phyloP scores from a whole-genome alignment of 2,888 invertebrate genomes.

The Cistogaster globosa region DNA sequence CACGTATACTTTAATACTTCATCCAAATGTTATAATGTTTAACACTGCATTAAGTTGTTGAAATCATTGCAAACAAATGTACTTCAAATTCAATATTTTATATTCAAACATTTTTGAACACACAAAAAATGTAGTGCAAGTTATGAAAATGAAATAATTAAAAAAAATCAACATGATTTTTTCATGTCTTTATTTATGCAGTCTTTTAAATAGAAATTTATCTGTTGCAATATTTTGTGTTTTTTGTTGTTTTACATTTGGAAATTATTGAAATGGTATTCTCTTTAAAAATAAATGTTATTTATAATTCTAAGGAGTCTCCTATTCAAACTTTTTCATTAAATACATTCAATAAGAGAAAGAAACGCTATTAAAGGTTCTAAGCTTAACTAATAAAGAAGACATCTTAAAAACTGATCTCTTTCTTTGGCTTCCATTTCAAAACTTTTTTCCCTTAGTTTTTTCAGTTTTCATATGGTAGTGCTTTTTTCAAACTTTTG shows the following conservation, averaged over 20 bases:
- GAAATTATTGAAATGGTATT: too few relatives aligned
- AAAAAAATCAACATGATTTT: conserved; percentile 2
- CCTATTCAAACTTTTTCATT: not conserved
- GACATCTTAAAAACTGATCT: too few relatives aligned
- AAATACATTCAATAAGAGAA: too few relatives aligned
- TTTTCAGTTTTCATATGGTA: too few relatives aligned
- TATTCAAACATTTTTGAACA: conserved; percentile 19
- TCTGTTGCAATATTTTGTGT: not conserved
- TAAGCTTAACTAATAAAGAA: too few relatives aligned
- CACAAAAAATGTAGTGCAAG: not conserved
- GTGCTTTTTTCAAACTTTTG: too few relatives aligned
- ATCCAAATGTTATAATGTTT: not conserved
- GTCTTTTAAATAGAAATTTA: not conserved
- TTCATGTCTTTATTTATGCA: not conserved
- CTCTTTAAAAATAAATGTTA: not conserved
- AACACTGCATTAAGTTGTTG: conserved; percentile 51
- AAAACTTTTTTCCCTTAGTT: too few relatives aligned
- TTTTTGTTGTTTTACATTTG: too few relatives aligned
- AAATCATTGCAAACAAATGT: conserved; percentile 51
- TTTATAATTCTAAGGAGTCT: not conserved
- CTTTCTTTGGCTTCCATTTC: too few relatives aligned
- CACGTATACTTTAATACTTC: not conserved
- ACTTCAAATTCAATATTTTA: conserved; percentile 50
- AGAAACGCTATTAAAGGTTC: too few relatives aligned
- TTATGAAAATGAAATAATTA: conserved; percentile 6